Conservation (phyloP, 2,113 vertebrate species). For the Pedionomus torquatus region DNA sequence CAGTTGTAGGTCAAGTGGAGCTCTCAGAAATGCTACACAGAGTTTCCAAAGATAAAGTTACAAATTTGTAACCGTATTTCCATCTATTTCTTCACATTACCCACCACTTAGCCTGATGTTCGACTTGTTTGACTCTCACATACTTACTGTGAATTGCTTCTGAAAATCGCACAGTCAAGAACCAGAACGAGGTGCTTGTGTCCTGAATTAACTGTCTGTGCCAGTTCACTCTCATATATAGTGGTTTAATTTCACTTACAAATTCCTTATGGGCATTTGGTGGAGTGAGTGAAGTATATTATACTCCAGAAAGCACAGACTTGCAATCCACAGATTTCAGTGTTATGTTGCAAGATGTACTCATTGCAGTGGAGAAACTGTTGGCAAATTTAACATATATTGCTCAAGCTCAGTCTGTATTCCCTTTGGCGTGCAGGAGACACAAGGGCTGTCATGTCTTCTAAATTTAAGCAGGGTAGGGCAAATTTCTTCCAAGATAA, state of each 20-base stretch:
- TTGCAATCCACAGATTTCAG: conserved; percentile 40
- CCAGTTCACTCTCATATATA: not conserved
- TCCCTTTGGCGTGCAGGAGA: not conserved
- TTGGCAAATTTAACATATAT: conserved; percentile 7
- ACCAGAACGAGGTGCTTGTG: not conserved
- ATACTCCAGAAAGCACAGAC: not conserved
- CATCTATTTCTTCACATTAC: not conserved
- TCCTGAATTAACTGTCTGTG: not conserved
- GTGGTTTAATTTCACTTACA: not conserved
- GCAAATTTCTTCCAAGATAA: not conserved
- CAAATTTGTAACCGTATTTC: not conserved
- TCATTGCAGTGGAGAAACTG: conserved; percentile 25
- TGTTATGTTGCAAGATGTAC: conserved; percentile 40
- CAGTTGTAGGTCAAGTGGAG: not conserved
- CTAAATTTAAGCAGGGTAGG: not conserved
- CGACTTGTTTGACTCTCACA: not conserved
- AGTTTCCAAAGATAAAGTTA: conserved; percentile 13
- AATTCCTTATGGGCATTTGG: conserved; percentile 31
- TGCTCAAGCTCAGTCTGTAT: conserved; percentile 17
- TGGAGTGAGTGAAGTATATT: not conserved
- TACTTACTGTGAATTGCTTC: not conserved
- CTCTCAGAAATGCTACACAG: not conserved
- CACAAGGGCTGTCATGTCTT: not conserved
- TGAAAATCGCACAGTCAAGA: not conserved
- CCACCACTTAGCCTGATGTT: not conserved